Conservation (phyloP, 2,113 vertebrate species). For the Dicaeum eximium region DNA sequence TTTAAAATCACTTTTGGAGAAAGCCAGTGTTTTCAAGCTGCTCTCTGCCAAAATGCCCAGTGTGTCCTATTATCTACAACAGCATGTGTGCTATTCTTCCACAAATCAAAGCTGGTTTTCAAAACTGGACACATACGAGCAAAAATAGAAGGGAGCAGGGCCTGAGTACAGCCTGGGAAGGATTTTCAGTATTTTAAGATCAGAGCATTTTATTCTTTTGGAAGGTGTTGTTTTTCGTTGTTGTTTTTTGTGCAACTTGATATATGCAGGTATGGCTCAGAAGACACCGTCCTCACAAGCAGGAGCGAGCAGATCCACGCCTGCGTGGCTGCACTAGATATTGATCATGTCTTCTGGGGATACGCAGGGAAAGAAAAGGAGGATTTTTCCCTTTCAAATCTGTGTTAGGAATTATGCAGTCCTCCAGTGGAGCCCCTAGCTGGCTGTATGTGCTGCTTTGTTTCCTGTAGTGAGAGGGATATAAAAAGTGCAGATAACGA, state of each 20-base stretch:
- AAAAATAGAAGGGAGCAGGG: background rate
- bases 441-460: constrained; percentile 4
- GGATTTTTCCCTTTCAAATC: constrained; percentile 10
- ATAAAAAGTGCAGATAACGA: constrained; percentile 52
- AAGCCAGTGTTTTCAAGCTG: background rate
- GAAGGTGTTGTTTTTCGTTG: background rate
- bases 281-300: rapidly evolving
- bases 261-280: background rate
- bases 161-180: background rate
- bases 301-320: background rate
- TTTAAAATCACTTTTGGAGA: background rate
- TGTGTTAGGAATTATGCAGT: background rate
- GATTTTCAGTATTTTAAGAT: background rate
- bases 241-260: background rate
- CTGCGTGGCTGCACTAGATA: background rate
- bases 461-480: constrained; percentile 31
- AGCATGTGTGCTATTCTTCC: background rate
- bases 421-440: background rate
- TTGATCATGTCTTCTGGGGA: background rate
- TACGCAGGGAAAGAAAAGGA: background rate
- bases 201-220: background rate
- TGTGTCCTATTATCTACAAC: background rate
- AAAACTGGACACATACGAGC: background rate
- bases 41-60: background rate
- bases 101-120: background rate